These are phyloP conservation scores for Xylota sylvarum DNA, from an alignment of 2,888 invertebrate species.

Conservation along the genomic window DNA sequence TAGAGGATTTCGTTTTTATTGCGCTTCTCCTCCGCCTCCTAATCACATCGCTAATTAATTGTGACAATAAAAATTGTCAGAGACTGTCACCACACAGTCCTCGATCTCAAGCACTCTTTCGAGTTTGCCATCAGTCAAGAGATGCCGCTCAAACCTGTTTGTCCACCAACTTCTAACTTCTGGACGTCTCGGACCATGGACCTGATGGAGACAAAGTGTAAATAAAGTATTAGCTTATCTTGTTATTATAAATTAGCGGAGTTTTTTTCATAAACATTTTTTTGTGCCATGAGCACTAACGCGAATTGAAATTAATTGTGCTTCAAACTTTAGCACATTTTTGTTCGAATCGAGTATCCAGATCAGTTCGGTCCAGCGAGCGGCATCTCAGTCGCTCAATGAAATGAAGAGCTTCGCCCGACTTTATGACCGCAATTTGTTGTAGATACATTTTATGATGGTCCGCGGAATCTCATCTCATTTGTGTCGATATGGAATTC, in stretches of 20 bases:
- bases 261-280: background rate
- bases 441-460: conserved; percentile 62
- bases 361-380: conserved; percentile 3
- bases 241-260: conserved; percentile 65
- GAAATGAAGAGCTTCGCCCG: conserved; percentile 63
- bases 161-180: conserved; percentile 1
- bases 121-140: conserved; percentile 43
- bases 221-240: conserved; percentile 63
- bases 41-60: conserved; percentile 58
- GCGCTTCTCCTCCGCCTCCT: conserved; percentile 12
- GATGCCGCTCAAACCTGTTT: conserved; percentile 41
- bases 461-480: conserved; percentile 47
- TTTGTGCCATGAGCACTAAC: conserved; percentile 22
- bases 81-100: conserved; percentile 47
- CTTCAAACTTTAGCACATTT: conserved; percentile 44
- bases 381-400: background rate
- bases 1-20: conserved; percentile 25
- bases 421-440: conserved; percentile 72
- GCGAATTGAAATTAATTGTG: conserved; percentile 65
- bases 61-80: conserved; percentile 62
- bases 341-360: conserved; percentile 7
- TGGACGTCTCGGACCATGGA: background rate
- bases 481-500: conserved; percentile 59
- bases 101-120: conserved; percentile 19
- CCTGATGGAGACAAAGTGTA: conserved; percentile 13